Base-by-base conservation (phyloP, 1,140 invertebrate species). In the Fopius arisanus region DNA sequence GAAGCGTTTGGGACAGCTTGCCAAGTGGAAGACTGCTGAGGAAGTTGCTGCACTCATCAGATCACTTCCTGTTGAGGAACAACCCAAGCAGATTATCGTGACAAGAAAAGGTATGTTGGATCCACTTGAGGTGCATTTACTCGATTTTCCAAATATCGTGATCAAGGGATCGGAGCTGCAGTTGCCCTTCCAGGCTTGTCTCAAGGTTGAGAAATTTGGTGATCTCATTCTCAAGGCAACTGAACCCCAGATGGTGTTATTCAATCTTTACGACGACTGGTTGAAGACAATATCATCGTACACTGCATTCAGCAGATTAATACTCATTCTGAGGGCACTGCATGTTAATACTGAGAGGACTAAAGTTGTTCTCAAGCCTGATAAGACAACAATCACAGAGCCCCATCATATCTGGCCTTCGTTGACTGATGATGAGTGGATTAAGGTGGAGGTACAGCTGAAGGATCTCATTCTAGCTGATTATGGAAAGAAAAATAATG, bases 401-500 rank as follows among this genome's bases (percentile, higher is more conserved):
- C 94, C 96, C 0, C 98, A 99, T 91, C 98, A 99, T 86, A 99
- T 99, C 86, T 99, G 98, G 98, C 98, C 98, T 0, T 96, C 97
- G 0, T 87, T 99, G 0, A 93, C 93, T 2, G 98, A 99, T 81
- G 98, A 99, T 80, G 98, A 99, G 88, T 99, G 98, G 98, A 98
- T 99, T 78, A 99, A 99, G 85, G 97, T 98, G 16, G 98, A 99
- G 89, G 96, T 99, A 14, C 96, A 98, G 80, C 89, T 99, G 0
- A 99, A 99, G 85, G 98, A 99, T 89, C 91, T 99, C 5, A 99
- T 99, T 83, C 87, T 99, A 16, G 98, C 98, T 40, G 98, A 99
- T 89, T 99, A 99, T 83, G 98, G 98, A 81, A 99, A 99, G 89
- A 99, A 99, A 89, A 99, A 99, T 88, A 99, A 99, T 82, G 98